A percentile compares a stretch with the other conserved stretches of the same genome.
Evolutionary conservation across 2,113 vertebrate genomes (phyloP).

Genomic region (Muntiacus reevesi): DNA sequence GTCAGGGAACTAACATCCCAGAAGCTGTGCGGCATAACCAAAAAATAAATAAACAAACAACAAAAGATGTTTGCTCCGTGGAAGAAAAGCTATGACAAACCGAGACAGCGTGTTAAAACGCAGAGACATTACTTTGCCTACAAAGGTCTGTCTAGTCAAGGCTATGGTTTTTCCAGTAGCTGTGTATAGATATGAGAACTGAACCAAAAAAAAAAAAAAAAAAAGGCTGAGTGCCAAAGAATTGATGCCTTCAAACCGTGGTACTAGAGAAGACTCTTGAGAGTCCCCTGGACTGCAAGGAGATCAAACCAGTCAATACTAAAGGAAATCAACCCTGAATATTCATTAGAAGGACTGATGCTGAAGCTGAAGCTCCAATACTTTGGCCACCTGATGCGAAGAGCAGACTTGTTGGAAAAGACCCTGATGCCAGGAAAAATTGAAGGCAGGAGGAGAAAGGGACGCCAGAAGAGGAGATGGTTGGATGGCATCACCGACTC

Average conservation of each 20-base stretch:
- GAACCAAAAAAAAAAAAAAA: background rate
- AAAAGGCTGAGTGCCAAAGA: background rate
- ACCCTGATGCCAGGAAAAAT: background rate
- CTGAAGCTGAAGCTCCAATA: background rate
- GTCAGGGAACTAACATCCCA: background rate
- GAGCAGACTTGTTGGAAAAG: background rate
- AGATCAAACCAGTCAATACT: background rate
- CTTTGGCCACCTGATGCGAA: background rate
- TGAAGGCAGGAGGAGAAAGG: background rate
- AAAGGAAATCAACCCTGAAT: background rate
- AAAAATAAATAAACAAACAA: background rate
- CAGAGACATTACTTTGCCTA: background rate
- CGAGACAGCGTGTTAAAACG: background rate
- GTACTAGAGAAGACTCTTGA: background rate
- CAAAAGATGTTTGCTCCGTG: background rate
- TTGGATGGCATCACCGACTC: background rate
- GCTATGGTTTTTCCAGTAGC: background rate
- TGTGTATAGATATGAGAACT: background rate
- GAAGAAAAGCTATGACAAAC: background rate
- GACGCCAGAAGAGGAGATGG: background rate
- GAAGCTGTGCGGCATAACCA: rapidly evolving
- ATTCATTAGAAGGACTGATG: background rate
- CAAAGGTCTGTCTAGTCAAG: background rate
- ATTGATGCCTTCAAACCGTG: background rate
- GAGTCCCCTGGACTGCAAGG: background rate